A percentile compares a stretch with the other conserved stretches of the same genome.
Conservation (phyloP, 2,888 invertebrate genomes). For the Aphrophora alni region DNA sequence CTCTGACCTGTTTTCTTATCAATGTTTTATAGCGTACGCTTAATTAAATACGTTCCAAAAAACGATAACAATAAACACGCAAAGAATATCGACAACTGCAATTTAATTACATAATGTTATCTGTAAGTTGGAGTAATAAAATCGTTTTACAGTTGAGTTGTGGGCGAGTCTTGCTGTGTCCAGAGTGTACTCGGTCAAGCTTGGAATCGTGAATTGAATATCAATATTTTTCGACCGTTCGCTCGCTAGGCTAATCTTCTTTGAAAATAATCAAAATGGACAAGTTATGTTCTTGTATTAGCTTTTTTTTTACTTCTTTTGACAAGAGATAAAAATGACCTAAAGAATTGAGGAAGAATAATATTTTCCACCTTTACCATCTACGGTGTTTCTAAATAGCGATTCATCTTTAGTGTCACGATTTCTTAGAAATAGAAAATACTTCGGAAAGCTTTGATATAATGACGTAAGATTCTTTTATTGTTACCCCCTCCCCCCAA, state of each 20-base stretch:
- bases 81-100: neutral
- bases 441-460: neutral
- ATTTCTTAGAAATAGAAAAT: too few species aligned
- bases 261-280: slow-evolving; percentile 33
- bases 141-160: neutral
- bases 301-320: slow-evolving; percentile 26
- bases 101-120: neutral
- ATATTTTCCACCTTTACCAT: neutral
- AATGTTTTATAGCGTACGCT: neutral
- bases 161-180: neutral
- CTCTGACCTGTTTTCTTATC: slow-evolving; percentile 1
- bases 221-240: neutral
- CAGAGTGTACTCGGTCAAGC: neutral
- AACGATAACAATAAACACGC: neutral
- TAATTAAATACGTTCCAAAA: neutral
- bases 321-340: slow-evolving; percentile 3
- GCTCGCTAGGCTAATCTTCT: slow-evolving; percentile 10
- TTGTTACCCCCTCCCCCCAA: too few species aligned
- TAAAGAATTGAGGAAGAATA: neutral
- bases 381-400: too few species aligned
- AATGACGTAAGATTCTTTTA: neutral
- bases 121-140: neutral
- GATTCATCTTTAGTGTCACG: too few species aligned
- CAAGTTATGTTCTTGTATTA: slow-evolving; percentile 34
- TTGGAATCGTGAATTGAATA: neutral